Evolutionary conservation across 2,113 vertebrate genomes (phyloP), one percentile per base, ranked within the genome.

Genomic region (Ailurus styani): DNA sequence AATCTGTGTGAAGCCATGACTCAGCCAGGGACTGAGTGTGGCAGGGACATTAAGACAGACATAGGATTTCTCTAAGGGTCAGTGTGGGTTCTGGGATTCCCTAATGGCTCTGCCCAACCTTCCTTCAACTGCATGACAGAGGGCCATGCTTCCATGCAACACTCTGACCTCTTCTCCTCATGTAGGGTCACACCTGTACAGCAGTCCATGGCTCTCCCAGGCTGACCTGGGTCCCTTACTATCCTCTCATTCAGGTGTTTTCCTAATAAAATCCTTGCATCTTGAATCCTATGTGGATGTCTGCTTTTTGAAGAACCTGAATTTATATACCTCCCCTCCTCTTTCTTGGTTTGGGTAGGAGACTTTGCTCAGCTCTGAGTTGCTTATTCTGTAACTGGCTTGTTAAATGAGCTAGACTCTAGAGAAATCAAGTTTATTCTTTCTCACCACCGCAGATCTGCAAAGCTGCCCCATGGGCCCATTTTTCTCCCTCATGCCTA

Each of bases 171-270:
- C 40, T 9, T 25, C 27, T 95, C 29, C 72, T 64, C 40, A 37
- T 18, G 3, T 1, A 2, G 9, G 7, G 13, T 87, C 8, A 14
- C 0, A 14, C 29, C 5, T 37, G 3, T 17, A 45, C 6, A 6
- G 54, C 23, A 50, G 5, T 72, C 52, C 27, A 21, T 79, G 60
- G 29, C 27, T 68, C 47, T 50, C 57, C 37, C 15, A 52, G 18
- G 5, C 8, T 68, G 29, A 27, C 29, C 52, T 11, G 20, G 20
- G 12, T 79, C 29, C 34, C 40, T 90, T 18, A 31, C 7, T 40
- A 45, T 57, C 79, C 66, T 83, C 45, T 64, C 54, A 47, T n/a
- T 47, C 2, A 42, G 40, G 15, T 62, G 8, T 45, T 91, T 66
- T 87, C 34, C 81, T 81, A 96, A 87, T 34, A 84, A 87, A 93